Evolutionary conservation across 2,888 invertebrate species (phyloP), one percentile per base, ranked within the genome.

Genomic region (Cephus pygmeus): DNA sequence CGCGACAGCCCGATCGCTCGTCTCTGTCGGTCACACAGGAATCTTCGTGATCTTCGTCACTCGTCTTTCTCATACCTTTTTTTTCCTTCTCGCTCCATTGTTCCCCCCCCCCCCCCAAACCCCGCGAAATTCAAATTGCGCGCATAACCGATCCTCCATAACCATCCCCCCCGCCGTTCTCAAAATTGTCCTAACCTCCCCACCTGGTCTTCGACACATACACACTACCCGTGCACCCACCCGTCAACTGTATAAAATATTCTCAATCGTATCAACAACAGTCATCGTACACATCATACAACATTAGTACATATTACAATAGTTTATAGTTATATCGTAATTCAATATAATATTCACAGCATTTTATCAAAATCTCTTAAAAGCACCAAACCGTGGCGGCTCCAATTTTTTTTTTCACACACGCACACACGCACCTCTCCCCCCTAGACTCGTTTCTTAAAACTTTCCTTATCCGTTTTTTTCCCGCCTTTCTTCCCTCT

Each of bases 311-410:
- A 90, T 88, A 90, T 90, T 91, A 91, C 90, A 90, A 89, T 90
- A 90, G 87, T 84, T 86, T 88, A 87, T 89, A 88, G 87, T 90
- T 85, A 88, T 75, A 84, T 85, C 87, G 86, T 90, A 90, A 90
- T 90, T 40, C 90, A 91, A 90, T 91, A 91, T 90, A 91, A 87
- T 91, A 91, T 91, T 91, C 91, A 91, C 91, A 91, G 91, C 90
- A 90, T 91, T 91, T 91, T 91, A 90, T 91, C 90, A 90, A 91
- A 91, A 91, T 91, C 90, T 91, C 89, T 90, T 90, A 88, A 90
- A 91, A 91, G 89, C 90, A 89, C 90, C 90, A 90, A 40, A 87
- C 86, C 87, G 86, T 87, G 87, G 87, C 87, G 89, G 85, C 71
- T 71, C 33, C 73, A 75, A 69, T 78, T 79, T 79, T 79, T 78